Evolutionary conservation across 2,888 invertebrate species (phyloP).

Genomic region (Pseudoips prasinana): DNA sequence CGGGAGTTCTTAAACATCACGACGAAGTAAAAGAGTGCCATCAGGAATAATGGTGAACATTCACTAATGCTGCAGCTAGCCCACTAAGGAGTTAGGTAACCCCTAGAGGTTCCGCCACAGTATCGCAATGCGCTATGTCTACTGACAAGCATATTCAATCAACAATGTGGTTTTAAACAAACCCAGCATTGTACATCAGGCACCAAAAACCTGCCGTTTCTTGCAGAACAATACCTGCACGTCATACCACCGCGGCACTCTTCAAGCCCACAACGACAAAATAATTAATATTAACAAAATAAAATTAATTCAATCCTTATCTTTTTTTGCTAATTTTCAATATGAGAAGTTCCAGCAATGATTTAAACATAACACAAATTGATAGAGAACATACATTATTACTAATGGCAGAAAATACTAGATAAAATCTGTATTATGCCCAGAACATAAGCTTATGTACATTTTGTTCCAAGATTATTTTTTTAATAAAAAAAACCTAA

Average conservation of each 20-base stretch:
- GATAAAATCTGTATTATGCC: too few relatives aligned
- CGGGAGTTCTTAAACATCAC: slow-evolving; percentile 27
- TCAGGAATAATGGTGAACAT: slow-evolving; percentile 28
- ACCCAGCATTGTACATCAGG: slow-evolving; percentile 29
- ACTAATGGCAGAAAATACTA: too few relatives aligned
- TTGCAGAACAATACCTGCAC: slow-evolving; percentile 17
- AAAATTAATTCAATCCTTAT: slow-evolving; percentile 20
- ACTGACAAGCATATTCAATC: slow-evolving; percentile 14
- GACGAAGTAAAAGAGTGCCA: slow-evolving; percentile 34
- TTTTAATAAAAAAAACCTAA: too few relatives aligned
- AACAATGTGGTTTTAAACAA: slow-evolving; percentile 22
- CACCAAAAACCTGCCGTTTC: slow-evolving; percentile 29
- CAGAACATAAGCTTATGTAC: too few relatives aligned
- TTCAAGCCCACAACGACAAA: slow-evolving; percentile 13
- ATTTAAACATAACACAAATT: too few relatives aligned
- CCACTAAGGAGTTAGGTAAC: slow-evolving; percentile 43
- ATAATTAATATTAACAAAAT: slow-evolving; percentile 12
- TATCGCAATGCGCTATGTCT: slow-evolving; percentile 13
- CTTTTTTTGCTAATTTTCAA: too few relatives aligned
- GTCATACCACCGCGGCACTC: slow-evolving; percentile 15
- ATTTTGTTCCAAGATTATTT: too few relatives aligned
- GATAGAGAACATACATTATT: too few relatives aligned
- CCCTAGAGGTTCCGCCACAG: slow-evolving; percentile 55
- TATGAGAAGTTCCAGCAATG: too few relatives aligned
- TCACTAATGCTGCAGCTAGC: slow-evolving; percentile 47